Evolutionary conservation across 2,888 invertebrate species (phyloP), one percentile per base, ranked within the genome.

Genomic region (Stomorhina lunata): DNA sequence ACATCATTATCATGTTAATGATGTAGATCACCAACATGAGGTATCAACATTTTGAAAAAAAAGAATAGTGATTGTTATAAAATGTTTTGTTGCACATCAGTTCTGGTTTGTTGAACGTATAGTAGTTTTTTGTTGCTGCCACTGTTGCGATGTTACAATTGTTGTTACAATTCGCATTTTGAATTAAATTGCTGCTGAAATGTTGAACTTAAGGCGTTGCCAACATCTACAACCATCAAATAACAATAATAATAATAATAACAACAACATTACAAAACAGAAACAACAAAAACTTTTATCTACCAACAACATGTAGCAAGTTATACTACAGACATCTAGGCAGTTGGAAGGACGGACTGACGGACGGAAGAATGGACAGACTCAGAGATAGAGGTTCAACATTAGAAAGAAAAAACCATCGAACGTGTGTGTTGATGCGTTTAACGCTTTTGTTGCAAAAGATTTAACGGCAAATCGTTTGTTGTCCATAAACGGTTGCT

Each of bases 31-130:
- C 32, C 48, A 57, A 50, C 22, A 68, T n/a, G 15, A 32, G 10
- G n/a, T 29, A 48, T 57, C 20, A 57, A 45, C 22, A 29, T n/a
- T n/a, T n/a, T n/a, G 6, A 27, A 57, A n/a, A 22, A 66, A 72
- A 84, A 65, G 15, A 76, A 43, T 10, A 66, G 76, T 66, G 71
- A 76, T 76, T 71, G 71, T 57, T 78, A 73, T 68, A 73, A 78
- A 79, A 48, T 75, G 69, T 75, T 82, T 48, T 82, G 79, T 82
- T 82, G 57, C 82, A 82, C 75, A 79, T 82, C 82, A 82, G 82
- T 82, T 82, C 82, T 82, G 82, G 79, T 82, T 82, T 79, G 82
- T 71, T 82, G 81, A 66, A 45, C 72, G 72, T 80, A 71, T 50
- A n/a, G n/a, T n/a, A n/a, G n/a, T 78, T 37, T 48, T 57, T 69